These are phyloP conservation scores for Piaya cayana DNA, from an alignment of 2,113 vertebrate species.

Conservation along the genomic window DNA sequence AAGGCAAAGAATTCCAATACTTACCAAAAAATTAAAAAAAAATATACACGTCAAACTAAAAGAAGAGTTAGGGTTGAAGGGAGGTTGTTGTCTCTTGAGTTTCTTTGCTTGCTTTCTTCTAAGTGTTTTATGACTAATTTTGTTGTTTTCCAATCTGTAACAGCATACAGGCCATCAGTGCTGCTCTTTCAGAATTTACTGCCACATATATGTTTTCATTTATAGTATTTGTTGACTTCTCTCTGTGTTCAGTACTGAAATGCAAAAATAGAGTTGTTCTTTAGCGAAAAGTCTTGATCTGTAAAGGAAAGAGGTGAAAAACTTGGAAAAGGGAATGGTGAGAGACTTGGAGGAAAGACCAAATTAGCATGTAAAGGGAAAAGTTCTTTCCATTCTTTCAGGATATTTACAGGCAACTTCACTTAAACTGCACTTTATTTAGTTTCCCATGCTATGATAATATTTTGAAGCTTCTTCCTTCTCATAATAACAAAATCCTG, in stretches of 20 bases:
- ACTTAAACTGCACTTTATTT: not conserved
- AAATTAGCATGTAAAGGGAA: not conserved
- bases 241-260: not conserved
- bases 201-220: not conserved
- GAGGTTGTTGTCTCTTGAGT: not conserved
- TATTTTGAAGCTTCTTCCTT: not conserved
- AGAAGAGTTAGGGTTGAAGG: not conserved
- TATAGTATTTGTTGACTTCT: not conserved
- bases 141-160: not conserved
- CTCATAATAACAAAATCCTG: not conserved
- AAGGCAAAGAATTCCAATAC: not conserved
- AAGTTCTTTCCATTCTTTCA: not conserved
- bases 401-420: not conserved
- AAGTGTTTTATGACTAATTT: not conserved
- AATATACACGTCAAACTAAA: not conserved
- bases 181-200: not conserved
- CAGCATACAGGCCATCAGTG: not conserved
- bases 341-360: not conserved
- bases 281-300: not conserved
- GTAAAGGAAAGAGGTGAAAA: not conserved
- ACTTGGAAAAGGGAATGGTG: not conserved
- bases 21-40: not conserved
- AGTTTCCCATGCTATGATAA: not conserved
- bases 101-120: not conserved
- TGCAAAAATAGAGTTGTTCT: not conserved